phyloP scores from a whole-genome alignment of 2,797 vertebrate genomes.

The Sebastes kiyomatsui region DNA sequence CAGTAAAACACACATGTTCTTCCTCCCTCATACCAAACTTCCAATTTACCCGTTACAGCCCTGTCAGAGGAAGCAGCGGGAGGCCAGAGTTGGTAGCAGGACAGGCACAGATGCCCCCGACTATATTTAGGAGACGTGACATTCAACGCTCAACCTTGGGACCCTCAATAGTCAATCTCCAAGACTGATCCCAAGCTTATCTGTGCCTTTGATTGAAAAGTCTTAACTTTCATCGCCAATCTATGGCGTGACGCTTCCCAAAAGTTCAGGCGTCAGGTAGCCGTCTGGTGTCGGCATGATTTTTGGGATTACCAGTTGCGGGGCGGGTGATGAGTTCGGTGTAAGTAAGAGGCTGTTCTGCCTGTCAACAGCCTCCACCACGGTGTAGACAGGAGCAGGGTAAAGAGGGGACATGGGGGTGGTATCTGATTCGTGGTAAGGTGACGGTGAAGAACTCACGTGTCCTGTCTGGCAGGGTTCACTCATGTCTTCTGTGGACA shows the following conservation, averaged over 20 bases:
- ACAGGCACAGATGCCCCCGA: not conserved
- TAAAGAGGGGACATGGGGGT: conserved; percentile 45
- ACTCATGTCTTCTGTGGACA: conserved; percentile 28
- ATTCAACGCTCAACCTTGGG: conserved; percentile 3
- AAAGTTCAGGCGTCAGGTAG: conserved; percentile 92
- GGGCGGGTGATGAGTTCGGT: conserved; percentile 68
- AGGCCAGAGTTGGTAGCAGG: not conserved
- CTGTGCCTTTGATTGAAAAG: conserved; percentile 4
- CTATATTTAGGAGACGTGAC: conserved; percentile 31
- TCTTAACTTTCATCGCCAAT: conserved; percentile 4
- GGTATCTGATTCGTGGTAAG: conserved; percentile 55
- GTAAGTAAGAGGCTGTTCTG: conserved; percentile 91
- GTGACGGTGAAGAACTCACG: conserved; percentile 71
- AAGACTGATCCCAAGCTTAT: not conserved
- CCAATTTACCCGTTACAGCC: not conserved
- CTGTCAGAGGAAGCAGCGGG: not conserved
- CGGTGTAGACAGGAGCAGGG: conserved; percentile 89
- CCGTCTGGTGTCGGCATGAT: conserved; percentile 82
- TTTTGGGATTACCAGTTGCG: conserved; percentile 80
- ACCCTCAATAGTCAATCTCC: not conserved
- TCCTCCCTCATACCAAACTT: not conserved
- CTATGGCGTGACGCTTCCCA: conserved; percentile 89
- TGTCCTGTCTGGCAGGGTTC: conserved; percentile 56
- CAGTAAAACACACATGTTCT: conserved; percentile 1
- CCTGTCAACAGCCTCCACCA: conserved; percentile 89